A percentile compares a stretch with the other conserved stretches of the same genome.
Evolutionary conservation across 2,888 invertebrate species (phyloP).

Genomic region (Drosophila basisetae): DNA sequence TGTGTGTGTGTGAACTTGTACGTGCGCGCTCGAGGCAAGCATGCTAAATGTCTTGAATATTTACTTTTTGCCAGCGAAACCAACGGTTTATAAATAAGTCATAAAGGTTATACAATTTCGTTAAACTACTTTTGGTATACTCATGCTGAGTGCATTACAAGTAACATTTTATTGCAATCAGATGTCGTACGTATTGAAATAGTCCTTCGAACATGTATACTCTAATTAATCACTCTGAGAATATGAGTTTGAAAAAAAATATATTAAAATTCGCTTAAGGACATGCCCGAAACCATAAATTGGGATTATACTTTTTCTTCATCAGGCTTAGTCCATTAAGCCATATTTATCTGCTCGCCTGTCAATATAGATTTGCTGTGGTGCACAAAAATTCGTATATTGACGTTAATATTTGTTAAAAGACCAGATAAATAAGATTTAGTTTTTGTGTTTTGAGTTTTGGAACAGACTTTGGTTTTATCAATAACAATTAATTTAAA

Average conservation of each 20-base stretch:
- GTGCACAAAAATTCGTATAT: background rate
- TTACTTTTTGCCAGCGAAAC: conserved; percentile 4
- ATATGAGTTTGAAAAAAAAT: background rate
- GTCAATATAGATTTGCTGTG: background rate
- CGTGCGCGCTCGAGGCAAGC: conserved; percentile 7
- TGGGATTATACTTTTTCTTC: background rate
- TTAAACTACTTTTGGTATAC: background rate
- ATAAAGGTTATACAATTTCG: background rate
- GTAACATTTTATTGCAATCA: conserved; percentile 3
- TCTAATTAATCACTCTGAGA: background rate
- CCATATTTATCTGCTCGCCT: background rate
- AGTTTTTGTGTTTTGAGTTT: background rate
- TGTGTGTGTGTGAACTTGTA: conserved; percentile 12
- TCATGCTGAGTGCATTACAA: background rate
- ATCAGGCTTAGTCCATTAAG: background rate
- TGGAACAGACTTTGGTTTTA: background rate
- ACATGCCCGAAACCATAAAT: background rate
- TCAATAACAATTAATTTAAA: background rate
- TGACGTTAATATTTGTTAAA: background rate
- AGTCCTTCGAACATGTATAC: background rate
- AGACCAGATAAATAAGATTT: background rate
- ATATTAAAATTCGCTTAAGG: background rate
- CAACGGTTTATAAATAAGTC: conserved; percentile 23
- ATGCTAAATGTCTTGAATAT: conserved; percentile 32
- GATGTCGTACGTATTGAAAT: background rate